Conservation (phyloP, 2,888 invertebrate species). For the Cosmopolites sordidus region DNA sequence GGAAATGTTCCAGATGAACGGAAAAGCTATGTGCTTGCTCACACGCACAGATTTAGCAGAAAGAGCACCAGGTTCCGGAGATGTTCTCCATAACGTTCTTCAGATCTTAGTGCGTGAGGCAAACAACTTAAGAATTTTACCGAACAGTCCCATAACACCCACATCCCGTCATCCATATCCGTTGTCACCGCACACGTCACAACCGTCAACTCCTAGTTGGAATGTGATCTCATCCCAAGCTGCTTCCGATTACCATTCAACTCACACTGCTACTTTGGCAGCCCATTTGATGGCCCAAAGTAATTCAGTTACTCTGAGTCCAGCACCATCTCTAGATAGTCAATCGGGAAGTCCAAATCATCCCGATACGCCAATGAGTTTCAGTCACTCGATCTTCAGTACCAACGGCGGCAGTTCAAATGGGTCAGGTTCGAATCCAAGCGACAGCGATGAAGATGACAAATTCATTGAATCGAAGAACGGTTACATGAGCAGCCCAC, state of each 20-base stretch:
- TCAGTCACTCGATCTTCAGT: constrained; percentile 48
- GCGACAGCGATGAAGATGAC: constrained; percentile 78
- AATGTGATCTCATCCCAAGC: constrained; percentile 44
- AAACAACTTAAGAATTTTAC: constrained; percentile 67
- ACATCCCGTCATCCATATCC: constrained; percentile 71
- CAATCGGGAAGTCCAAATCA: constrained; percentile 82
- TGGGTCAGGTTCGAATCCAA: constrained; percentile 65
- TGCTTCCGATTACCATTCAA: constrained; percentile 41
- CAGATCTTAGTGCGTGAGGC: constrained; percentile 82
- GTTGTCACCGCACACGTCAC: constrained; percentile 69
- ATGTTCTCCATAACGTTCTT: constrained; percentile 88
- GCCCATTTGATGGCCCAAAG: constrained; percentile 70
- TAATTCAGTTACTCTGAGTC: constrained; percentile 86
- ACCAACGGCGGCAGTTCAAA: constrained; percentile 44
- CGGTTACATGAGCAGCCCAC: constrained; percentile 49
- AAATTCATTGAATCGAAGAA: constrained; percentile 43
- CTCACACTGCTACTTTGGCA: constrained; percentile 59
- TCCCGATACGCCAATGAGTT: constrained; percentile 53
- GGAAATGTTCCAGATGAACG: constrained; percentile 95
- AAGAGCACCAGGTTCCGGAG: constrained; percentile 88
- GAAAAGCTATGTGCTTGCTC: constrained; percentile 88
- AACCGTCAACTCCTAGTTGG: constrained; percentile 79
- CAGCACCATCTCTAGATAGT: constrained; percentile 85
- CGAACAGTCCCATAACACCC: constrained; percentile 77
- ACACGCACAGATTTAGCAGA: constrained; percentile 85